These are phyloP conservation scores for Papilio demoleus DNA, from an alignment of 2,888 invertebrate species.

Conservation along the genomic window DNA sequence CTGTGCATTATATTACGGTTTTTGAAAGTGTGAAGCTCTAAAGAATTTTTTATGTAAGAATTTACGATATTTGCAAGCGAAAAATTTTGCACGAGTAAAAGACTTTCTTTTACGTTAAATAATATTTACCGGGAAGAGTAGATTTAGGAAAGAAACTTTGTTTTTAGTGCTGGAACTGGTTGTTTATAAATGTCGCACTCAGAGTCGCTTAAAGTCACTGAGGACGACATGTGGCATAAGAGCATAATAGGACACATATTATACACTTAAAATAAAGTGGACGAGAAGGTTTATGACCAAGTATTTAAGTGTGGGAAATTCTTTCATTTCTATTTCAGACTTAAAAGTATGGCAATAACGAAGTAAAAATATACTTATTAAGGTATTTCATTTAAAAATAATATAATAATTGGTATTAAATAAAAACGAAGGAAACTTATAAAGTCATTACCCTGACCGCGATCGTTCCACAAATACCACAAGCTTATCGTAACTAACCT, in stretches of 20 bases:
- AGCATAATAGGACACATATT: no score
- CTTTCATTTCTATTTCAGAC: no score
- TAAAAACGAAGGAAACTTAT: conserved; percentile 7
- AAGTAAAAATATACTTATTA: no score
- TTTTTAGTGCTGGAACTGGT: neutral
- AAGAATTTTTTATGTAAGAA: conserved; percentile 4
- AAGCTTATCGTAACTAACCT: conserved; percentile 36
- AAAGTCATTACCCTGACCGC: conserved; percentile 29
- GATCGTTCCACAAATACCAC: conserved; percentile 35
- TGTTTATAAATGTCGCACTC: neutral
- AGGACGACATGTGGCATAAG: neutral
- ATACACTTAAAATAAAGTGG: no score
- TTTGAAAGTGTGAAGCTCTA: neutral
- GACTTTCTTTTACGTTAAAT: neutral
- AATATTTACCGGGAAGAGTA: neutral
- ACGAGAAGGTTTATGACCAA: no score
- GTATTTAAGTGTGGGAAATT: no score
- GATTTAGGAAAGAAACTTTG: neutral
- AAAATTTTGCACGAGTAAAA: conserved; percentile 3
- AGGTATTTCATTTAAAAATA: no score
- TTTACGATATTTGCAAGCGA: conserved; percentile 3
- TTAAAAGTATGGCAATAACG: no score
- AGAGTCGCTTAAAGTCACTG: neutral
- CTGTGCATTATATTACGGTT: conserved; percentile 3
- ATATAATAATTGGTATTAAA: conserved; percentile 2